Percentiles rank a stretch among this genome's conserved stretches.
Conservation (phyloP, 2,113 vertebrate genomes). For the Bostrychus sinensis region DNA sequence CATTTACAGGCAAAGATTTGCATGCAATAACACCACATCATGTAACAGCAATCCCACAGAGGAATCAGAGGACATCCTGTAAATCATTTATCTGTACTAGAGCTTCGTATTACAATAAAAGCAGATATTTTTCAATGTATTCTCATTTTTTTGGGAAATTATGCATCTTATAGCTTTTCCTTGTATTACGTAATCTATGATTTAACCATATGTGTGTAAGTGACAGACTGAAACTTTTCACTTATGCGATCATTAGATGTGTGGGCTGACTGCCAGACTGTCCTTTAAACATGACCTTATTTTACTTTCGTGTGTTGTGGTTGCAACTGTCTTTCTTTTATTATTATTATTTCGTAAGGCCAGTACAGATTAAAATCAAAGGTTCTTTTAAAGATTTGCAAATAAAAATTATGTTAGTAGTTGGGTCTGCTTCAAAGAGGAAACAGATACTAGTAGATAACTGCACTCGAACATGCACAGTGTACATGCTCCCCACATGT, state of each 20-base stretch:
- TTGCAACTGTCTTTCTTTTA: not conserved
- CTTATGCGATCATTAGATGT: conserved; percentile 15
- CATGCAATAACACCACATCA: conserved; percentile 37
- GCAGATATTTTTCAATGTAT: conserved; percentile 39
- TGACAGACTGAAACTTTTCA: conserved; percentile 13
- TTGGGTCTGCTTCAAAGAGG: conserved; percentile 46
- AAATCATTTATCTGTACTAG: conserved; percentile 31
- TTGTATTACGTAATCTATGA: conserved; percentile 22
- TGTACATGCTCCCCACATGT: conserved; percentile 39
- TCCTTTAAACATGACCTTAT: conserved; percentile 21
- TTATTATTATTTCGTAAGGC: conserved; percentile 19
- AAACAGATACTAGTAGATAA: conserved; percentile 57
- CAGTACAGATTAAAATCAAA: not conserved
- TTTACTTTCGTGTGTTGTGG: not conserved
- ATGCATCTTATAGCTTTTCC: conserved; percentile 36
- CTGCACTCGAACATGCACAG: conserved; percentile 16
- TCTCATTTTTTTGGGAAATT: conserved; percentile 31
- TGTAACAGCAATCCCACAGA: conserved; percentile 23
- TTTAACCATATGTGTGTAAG: conserved; percentile 36
- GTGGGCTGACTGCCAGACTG: conserved; percentile 37
- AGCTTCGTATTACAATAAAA: conserved; percentile 12
- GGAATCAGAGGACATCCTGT: conserved; percentile 9
- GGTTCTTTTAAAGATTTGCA: conserved; percentile 13
- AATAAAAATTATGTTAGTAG: conserved; percentile 25
- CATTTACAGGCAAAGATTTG: conserved; percentile 29